Evolutionary conservation across 2,113 vertebrate genomes (phyloP), one percentile per base, ranked within the genome.

Genomic region (Syngnathus scovelli): DNA sequence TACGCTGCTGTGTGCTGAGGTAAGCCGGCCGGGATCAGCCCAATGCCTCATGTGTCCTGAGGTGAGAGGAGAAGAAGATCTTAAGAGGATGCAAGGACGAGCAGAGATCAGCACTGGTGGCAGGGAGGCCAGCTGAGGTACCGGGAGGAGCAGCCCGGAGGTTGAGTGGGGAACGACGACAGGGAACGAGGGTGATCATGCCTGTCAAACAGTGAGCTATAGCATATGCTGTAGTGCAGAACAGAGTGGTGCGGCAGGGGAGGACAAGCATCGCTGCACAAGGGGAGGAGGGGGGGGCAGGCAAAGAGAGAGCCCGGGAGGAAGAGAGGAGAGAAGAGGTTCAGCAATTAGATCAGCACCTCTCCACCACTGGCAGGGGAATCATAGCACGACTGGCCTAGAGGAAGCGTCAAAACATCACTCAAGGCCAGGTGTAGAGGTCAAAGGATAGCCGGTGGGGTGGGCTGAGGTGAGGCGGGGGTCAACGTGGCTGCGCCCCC

Each of bases 201-300:
- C 82, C 79, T 87, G 86, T 87, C 86, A 85, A 67, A 75, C 71
- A 74, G 78, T 87, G 87, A 88, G 83, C 78, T 80, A 85, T 83
- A 90, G 84, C 84, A 87, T 87, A 85, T 87, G 86, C 80, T 83
- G 72, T 87, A 87, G 85, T 56, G 83, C 81, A 86, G 84, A 86
- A 65, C 79, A 41, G 86, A 87, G 85, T 79, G 79, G 85, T 88
- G 84, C 85, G 77, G 86, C 78, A 86, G 83, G 84, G 79, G 79
- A 83, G 86, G 83, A 86, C 78, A 74, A 78, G 86, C 87, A 83
- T 86, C 81, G 79, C 83, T 64, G 86, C 85, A 78, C 78, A 81
- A 67, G 74, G 21, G 67, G 77, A 77, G 71, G 78, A 38, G 64
- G 21, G n/a, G 60, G 48, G 38, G 64, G 27, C 27, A 33, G 27